phyloP scores from a whole-genome alignment of 1,140 invertebrate genomes.

The Cheumatopsyche charites region DNA sequence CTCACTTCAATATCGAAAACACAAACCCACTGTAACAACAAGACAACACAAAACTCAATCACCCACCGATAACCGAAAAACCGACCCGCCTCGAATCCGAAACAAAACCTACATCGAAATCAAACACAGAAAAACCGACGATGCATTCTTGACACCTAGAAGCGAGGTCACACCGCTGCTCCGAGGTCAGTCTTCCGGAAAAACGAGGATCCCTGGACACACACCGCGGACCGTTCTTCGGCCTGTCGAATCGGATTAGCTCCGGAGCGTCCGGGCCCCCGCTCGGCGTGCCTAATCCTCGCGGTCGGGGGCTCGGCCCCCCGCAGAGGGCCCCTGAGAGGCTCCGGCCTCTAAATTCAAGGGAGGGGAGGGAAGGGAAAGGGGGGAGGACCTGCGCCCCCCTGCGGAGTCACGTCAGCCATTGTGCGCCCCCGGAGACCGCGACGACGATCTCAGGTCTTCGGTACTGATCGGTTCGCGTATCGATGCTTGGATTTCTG shows the following conservation, averaged over 20 bases:
- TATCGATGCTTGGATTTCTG: no score
- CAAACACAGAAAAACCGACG: no score
- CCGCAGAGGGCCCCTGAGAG: constrained; percentile 1
- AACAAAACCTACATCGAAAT: no score
- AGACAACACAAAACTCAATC: no score
- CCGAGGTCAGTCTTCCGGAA: background rate
- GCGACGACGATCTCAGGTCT: background rate
- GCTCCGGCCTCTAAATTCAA: no score
- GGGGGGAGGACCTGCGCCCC: constrained; percentile 26
- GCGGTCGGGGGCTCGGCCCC: constrained; percentile 21
- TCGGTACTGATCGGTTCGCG: background rate
- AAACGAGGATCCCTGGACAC: background rate
- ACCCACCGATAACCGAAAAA: no score
- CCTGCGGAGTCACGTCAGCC: constrained; percentile 27
- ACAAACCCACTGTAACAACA: no score
- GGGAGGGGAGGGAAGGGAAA: background rate
- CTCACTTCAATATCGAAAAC: no score
- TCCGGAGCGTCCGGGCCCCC: constrained; percentile 33
- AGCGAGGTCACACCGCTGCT: background rate
- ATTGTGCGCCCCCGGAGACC: constrained; percentile 5
- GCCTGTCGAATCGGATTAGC: constrained; percentile 44
- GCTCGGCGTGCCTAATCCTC: constrained; percentile 37
- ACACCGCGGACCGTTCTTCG: constrained; percentile 12
- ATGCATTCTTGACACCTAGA: no score
- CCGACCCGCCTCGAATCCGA: no score